Evolutionary conservation across 2,797 vertebrate species (phyloP).

Genomic region (Coluber constrictor): DNA sequence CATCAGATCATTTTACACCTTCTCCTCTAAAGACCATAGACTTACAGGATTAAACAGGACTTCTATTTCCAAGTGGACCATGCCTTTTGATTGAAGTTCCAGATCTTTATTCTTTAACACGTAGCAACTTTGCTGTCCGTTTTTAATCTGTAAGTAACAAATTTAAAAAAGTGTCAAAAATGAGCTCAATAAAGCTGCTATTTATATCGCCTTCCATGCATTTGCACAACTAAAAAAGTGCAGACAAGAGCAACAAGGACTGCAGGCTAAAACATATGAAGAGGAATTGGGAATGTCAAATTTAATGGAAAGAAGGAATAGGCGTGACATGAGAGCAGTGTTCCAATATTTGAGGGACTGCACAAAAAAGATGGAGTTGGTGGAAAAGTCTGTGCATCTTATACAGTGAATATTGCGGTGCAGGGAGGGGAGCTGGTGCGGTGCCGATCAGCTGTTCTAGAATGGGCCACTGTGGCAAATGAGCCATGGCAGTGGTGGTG

Average conservation of each 20-base stretch:
- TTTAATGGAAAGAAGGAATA: neutral
- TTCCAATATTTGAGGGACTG: neutral
- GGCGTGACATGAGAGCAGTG: neutral
- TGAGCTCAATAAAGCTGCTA: neutral
- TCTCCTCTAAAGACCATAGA: neutral
- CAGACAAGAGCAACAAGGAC: neutral
- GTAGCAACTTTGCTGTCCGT: slow-evolving; percentile 81
- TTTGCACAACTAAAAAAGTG: neutral
- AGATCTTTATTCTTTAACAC: slow-evolving; percentile 90
- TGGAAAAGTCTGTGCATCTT: too few species aligned
- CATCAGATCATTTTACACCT: neutral
- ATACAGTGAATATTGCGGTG: too few species aligned
- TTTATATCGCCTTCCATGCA: neutral
- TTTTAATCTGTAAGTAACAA: slow-evolving; percentile 76
- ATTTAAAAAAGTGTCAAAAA: neutral
- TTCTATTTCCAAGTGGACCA: slow-evolving; percentile 86
- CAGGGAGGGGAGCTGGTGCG: too few species aligned
- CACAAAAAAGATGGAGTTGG: neutral
- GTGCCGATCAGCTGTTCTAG: too few species aligned
- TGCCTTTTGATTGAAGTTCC: slow-evolving; percentile 82
- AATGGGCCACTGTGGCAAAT: too few species aligned
- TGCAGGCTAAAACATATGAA: neutral
- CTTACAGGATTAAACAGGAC: slow-evolving; percentile 92
- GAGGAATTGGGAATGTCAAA: neutral
- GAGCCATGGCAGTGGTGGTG: too few species aligned